Conservation (phyloP, 92 coral and sea anemone species). For the Hydrozoanthus gracilis region DNA sequence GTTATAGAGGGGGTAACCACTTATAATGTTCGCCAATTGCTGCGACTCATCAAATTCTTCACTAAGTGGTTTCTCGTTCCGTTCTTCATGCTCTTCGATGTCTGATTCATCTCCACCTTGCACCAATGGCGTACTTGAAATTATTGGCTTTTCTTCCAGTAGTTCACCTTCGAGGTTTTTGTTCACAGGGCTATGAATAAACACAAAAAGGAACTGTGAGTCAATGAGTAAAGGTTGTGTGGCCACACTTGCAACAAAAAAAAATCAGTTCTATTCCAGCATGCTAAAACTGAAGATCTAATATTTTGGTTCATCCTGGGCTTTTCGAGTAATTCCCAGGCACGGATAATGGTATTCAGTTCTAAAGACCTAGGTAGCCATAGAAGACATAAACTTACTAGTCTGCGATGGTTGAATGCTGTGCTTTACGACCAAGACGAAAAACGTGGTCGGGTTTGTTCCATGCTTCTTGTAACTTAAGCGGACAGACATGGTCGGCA, state of each 20-base stretch:
- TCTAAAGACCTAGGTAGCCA: too few species aligned
- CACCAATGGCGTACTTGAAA: constrained; percentile 61
- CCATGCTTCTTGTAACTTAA: constrained; percentile 88
- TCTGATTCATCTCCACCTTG: constrained; percentile 59
- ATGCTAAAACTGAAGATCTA: too few species aligned
- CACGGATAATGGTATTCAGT: too few species aligned
- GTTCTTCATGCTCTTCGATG: constrained; percentile 57
- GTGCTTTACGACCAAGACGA: constrained; percentile 70
- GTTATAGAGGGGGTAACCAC: constrained; percentile 33
- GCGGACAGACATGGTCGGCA: constrained; percentile 87
- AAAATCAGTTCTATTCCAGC: too few species aligned
- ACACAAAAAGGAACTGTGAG: neutral
- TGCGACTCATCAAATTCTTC: constrained; percentile 47
- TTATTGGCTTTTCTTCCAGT: neutral
- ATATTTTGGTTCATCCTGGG: too few species aligned
- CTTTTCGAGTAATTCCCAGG: too few species aligned
- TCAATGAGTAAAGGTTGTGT: neutral
- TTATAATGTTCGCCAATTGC: constrained; percentile 27
- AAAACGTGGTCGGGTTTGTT: constrained; percentile 91
- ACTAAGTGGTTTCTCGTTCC: constrained; percentile 62
- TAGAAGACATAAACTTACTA: neutral
- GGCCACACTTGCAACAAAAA: neutral
- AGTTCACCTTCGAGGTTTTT: neutral
- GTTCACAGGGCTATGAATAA: constrained; percentile 15
- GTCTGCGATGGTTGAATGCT: neutral